Percentiles rank a stretch among this genome's conserved stretches.
Conservation (phyloP, 1,140 invertebrate species). For the Varroa destructor region DNA sequence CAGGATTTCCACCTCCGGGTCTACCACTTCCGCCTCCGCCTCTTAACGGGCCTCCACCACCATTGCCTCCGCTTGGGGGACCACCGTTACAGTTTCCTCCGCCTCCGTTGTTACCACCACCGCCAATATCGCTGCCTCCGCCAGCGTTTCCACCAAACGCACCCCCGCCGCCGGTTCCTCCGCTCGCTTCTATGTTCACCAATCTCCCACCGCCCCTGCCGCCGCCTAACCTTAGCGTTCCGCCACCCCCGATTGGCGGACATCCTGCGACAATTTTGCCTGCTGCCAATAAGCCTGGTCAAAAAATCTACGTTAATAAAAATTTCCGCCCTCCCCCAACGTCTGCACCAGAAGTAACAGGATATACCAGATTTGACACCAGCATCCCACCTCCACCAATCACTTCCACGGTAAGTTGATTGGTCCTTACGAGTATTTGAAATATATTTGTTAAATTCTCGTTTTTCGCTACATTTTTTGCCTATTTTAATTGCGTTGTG, state of each 20-base stretch:
- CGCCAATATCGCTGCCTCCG: too few species aligned
- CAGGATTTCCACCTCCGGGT: constrained; percentile 8
- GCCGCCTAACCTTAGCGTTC: neutral
- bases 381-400: neutral
- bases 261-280: neutral
- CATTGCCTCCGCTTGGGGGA: neutral
- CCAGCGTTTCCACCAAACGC: too few species aligned
- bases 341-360: neutral
- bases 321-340: constrained; percentile 6
- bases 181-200: too few species aligned
- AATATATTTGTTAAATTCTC: too few species aligned
- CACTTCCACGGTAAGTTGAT: too few species aligned
- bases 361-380: neutral
- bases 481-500: too few species aligned
- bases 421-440: too few species aligned
- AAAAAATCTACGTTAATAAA: constrained; percentile 25
- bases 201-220: too few species aligned
- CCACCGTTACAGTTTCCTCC: constrained; percentile 1
- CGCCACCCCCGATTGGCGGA: constrained; percentile 15
- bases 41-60: neutral
- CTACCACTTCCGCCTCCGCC: neutral
- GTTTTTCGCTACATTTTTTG: too few species aligned
- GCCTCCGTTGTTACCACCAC: neutral
- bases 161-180: too few species aligned
- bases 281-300: neutral